A percentile compares a stretch with the other conserved stretches of the same genome.
Conservation (phyloP, 2,797 vertebrate genomes). For the Cygnus olor region DNA sequence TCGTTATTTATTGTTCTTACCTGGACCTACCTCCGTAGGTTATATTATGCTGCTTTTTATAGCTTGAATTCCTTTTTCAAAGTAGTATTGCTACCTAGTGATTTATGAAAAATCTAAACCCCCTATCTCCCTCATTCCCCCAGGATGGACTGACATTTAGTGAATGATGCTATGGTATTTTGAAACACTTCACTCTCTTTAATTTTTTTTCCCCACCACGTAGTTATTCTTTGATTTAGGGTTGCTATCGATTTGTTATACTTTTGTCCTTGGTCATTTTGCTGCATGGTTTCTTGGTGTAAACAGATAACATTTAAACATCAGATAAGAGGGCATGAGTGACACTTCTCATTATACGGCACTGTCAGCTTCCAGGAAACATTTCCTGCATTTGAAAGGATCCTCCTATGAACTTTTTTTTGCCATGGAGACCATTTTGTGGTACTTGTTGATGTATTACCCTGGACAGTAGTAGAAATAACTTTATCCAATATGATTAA, state of each 20-base stretch:
- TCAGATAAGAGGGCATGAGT: constrained; percentile 9
- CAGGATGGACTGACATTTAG: not conserved
- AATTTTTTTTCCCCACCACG: not conserved
- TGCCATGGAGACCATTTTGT: not conserved
- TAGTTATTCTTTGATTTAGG: constrained; percentile 33
- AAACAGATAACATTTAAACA: constrained; percentile 34
- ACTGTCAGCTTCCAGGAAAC: not conserved
- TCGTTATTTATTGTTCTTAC: not conserved
- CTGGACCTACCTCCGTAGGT: not conserved
- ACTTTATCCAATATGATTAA: not conserved
- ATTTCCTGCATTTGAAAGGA: constrained; percentile 22
- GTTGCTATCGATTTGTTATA: constrained; percentile 34
- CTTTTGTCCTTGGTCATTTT: constrained; percentile 21
- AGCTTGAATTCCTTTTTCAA: not conserved
- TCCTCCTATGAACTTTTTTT: constrained; percentile 49
- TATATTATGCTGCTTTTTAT: not conserved
- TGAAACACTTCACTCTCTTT: not conserved
- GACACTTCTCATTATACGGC: constrained; percentile 26
- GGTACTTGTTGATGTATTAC: constrained; percentile 37
- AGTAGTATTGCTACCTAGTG: not conserved
- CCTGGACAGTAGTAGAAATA: not conserved
- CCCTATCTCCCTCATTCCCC: too few relatives aligned
- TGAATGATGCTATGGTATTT: not conserved
- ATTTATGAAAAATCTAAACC: not conserved
- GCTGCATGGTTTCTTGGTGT: not conserved